These are phyloP conservation scores for Eupithecia dodoneata DNA, from an alignment of 2,888 invertebrate species.

Conservation along the genomic window DNA sequence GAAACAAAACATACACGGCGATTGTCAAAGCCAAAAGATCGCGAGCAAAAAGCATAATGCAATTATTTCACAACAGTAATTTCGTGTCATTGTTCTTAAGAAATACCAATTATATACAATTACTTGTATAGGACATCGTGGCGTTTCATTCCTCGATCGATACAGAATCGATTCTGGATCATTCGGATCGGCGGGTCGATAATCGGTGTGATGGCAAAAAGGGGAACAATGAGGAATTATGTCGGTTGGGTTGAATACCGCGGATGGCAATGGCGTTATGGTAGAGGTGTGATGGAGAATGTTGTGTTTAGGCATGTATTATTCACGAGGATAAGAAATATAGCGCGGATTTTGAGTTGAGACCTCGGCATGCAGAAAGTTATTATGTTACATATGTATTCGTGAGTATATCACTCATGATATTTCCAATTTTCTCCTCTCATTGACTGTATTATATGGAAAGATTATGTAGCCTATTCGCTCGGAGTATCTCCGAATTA, in stretches of 20 bases:
- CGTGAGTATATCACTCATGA: too few species aligned
- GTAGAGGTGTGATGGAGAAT: conserved; percentile 38
- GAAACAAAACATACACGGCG: conserved; percentile 65
- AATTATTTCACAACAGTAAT: conserved; percentile 82
- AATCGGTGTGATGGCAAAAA: conserved; percentile 65
- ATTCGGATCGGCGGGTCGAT: conserved; percentile 65
- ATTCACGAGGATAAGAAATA: neutral
- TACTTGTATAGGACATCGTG: conserved; percentile 82
- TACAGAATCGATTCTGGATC: conserved; percentile 74
- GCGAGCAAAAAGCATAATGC: conserved; percentile 67
- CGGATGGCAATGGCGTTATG: conserved; percentile 29
- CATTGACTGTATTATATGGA: too few species aligned
- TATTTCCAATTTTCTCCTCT: neutral
- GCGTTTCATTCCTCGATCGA: conserved; percentile 75
- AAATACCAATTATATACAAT: conserved; percentile 84
- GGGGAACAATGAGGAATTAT: conserved; percentile 71
- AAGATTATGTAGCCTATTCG: too few species aligned
- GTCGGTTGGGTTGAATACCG: conserved; percentile 41
- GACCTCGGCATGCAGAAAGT: neutral
- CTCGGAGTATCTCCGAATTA: too few species aligned
- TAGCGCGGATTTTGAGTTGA: neutral
- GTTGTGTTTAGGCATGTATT: conserved; percentile 21
- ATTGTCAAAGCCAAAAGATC: conserved; percentile 68
- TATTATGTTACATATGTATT: too few species aligned
- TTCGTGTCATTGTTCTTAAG: conserved; percentile 82